Conservation (phyloP, 2,797 vertebrate genomes). For the Rhynchonycteris naso region DNA sequence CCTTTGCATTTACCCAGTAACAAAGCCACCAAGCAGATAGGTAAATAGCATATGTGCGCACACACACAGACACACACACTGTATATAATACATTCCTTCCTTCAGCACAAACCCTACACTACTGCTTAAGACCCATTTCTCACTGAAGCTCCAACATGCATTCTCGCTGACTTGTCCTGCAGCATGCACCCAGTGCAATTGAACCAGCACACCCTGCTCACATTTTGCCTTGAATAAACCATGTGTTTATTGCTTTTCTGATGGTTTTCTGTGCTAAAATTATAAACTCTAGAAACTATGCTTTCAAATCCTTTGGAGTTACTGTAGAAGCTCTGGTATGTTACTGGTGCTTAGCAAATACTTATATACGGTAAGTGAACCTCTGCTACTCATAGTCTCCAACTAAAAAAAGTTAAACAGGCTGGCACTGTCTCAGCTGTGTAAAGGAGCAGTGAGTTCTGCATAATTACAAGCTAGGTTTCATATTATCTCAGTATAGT, state of each 20-base stretch:
- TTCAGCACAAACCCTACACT: fast-evolving
- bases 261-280: neutral
- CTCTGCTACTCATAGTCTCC: neutral
- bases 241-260: fast-evolving
- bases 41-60: fast-evolving
- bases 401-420: neutral
- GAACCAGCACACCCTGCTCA: fast-evolving
- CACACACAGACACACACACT: neutral
- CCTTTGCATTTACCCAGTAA: neutral
- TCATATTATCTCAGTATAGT: fast-evolving
- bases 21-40: neutral
- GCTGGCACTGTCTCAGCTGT: neutral
- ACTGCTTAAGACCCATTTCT: neutral
- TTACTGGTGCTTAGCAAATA: neutral
- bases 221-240: fast-evolving
- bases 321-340: neutral
- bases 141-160: fast-evolving
- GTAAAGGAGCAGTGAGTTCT: neutral
- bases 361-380: neutral
- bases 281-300: neutral
- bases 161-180: fast-evolving
- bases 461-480: neutral
- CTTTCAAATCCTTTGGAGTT: neutral
- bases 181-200: fast-evolving
- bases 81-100: fast-evolving